phyloP scores from a whole-genome alignment of 2,797 vertebrate species.

The Chaunax sp. region DNA sequence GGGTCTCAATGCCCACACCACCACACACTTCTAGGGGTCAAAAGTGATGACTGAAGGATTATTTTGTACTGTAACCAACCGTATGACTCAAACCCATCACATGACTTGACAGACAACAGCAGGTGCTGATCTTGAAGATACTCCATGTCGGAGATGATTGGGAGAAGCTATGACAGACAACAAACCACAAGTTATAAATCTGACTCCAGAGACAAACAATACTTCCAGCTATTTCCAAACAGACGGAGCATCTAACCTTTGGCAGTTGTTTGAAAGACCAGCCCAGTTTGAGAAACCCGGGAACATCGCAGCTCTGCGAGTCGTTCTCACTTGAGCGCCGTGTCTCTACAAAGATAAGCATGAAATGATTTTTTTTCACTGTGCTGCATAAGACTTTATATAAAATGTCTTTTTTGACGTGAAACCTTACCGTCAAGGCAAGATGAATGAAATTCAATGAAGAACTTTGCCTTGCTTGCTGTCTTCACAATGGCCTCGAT shows the following conservation, averaged over 20 bases:
- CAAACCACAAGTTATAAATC: conserved; percentile 15
- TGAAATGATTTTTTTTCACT: not conserved
- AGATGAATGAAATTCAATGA: conserved; percentile 86
- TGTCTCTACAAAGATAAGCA: conserved; percentile 74
- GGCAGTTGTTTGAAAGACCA: conserved; percentile 88
- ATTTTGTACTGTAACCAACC: conserved; percentile 71
- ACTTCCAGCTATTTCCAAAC: not conserved
- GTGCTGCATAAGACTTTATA: not conserved
- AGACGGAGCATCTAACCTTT: conserved; percentile 73
- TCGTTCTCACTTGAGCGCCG: conserved; percentile 86
- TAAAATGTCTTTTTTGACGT: not conserved
- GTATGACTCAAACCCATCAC: conserved; percentile 89
- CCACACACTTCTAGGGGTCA: too few relatives aligned
- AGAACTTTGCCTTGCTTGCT: conserved; percentile 87
- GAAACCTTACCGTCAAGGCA: conserved; percentile 83
- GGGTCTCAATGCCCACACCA: too few relatives aligned
- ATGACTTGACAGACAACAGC: conserved; percentile 87
- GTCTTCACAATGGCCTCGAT: conserved; percentile 89
- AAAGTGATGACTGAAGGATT: too few relatives aligned
- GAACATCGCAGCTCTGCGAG: conserved; percentile 84
- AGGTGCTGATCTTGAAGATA: conserved; percentile 86
- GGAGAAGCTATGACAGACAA: conserved; percentile 78
- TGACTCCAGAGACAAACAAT: not conserved
- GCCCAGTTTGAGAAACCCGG: conserved; percentile 86
- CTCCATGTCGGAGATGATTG: conserved; percentile 82